A percentile compares a stretch with the other conserved stretches of the same genome.
Conservation (phyloP, 1,140 invertebrate genomes). For the Homarus americanus region DNA sequence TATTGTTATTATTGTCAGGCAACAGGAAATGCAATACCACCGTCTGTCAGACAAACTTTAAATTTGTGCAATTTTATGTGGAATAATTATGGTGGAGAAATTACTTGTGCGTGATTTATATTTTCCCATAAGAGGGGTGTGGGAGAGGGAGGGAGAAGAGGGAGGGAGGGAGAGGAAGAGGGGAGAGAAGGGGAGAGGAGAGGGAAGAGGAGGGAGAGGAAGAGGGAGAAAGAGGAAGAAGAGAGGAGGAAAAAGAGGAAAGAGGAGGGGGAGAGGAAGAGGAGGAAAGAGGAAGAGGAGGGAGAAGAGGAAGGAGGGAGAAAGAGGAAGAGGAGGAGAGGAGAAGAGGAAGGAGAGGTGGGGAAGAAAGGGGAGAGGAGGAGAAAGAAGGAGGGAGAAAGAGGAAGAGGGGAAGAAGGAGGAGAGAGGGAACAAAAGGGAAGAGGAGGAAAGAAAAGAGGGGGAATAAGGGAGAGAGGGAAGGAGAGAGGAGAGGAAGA, state of each 20-base stretch:
- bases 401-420: background rate
- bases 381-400: too few species aligned
- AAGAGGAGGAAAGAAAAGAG: too few species aligned
- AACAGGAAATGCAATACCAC: too few species aligned
- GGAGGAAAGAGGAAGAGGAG: background rate
- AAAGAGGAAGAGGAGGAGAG: background rate
- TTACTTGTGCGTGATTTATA: too few species aligned
- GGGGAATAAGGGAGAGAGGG: too few species aligned
- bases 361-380: background rate
- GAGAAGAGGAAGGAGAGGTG: background rate
- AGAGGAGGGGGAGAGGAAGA: background rate
- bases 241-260: background rate
- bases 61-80: too few species aligned
- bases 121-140: too few species aligned
- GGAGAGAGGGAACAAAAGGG: background rate
- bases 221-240: background rate
- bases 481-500: too few species aligned
- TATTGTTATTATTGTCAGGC: too few species aligned
- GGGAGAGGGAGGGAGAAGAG: background rate
- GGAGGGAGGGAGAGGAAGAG: background rate
- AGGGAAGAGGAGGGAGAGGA: background rate
- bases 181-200: background rate
- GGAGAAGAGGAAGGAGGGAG: background rate
- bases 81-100: too few species aligned
- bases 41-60: too few species aligned